phyloP scores from a whole-genome alignment of 2,797 vertebrate genomes.

The Tapera naevia region DNA sequence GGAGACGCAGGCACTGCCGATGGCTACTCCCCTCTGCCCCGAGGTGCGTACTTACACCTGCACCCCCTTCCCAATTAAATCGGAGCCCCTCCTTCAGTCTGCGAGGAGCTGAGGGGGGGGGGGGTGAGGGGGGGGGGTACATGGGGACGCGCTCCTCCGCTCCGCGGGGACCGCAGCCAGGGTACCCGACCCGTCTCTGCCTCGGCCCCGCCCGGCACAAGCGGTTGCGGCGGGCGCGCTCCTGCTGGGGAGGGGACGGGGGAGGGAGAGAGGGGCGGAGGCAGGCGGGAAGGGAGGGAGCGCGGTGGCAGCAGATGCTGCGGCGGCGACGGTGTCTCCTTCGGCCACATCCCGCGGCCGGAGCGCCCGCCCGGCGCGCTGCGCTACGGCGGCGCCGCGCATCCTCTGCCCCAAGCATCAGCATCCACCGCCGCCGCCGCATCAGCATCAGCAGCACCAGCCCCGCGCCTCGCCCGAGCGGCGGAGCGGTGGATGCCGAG shows the following conservation, averaged over 20 bases:
- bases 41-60: neutral
- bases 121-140: no score
- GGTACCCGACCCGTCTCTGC: neutral
- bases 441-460: neutral
- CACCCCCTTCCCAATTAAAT: neutral
- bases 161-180: neutral
- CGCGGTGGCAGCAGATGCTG: slow-evolving; percentile 40
- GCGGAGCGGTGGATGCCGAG: slow-evolving; percentile 24
- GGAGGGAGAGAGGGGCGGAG: slow-evolving; percentile 20
- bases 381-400: slow-evolving; percentile 35
- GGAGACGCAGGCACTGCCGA: neutral
- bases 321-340: slow-evolving; percentile 25
- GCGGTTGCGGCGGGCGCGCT: slow-evolving; percentile 13
- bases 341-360: slow-evolving; percentile 53
- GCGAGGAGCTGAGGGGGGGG: no score
- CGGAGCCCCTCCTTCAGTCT: neutral
- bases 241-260: slow-evolving; percentile 21
- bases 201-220: neutral
- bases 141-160: neutral
- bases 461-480: neutral
- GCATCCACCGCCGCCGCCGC: neutral
- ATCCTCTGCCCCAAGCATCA: neutral
- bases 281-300: neutral
- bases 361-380: slow-evolving; percentile 46
- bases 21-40: neutral